phyloP scores from a whole-genome alignment of 1,140 invertebrate species.

The Araneus ventricosus region DNA sequence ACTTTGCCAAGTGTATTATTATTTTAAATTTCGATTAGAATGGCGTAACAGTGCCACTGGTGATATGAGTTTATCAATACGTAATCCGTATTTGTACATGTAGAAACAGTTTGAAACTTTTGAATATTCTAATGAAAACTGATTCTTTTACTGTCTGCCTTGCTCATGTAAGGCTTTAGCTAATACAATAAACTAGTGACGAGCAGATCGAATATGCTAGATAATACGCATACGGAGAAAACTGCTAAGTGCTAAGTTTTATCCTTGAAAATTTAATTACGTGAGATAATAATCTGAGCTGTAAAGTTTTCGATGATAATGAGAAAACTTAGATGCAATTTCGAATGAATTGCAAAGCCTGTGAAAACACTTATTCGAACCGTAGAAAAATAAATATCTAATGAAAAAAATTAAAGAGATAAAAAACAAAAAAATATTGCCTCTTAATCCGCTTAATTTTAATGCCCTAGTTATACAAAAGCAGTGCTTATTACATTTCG shows the following conservation, averaged over 20 bases:
- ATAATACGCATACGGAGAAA: neutral
- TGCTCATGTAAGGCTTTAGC: neutral
- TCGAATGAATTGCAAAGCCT: neutral
- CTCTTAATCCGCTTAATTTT: slow-evolving; percentile 48
- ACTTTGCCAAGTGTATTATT: neutral
- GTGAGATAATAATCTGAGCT: neutral
- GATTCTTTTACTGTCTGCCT: neutral
- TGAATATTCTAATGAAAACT: neutral
- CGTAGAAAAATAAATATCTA: neutral
- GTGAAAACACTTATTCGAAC: neutral
- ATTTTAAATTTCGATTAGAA: neutral
- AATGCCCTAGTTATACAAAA: slow-evolving; percentile 29
- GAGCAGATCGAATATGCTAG: neutral
- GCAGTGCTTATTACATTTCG: slow-evolving; percentile 55
- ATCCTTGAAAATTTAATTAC: slow-evolving; percentile 23
- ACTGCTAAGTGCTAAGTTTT: neutral
- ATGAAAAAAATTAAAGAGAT: neutral
- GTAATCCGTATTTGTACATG: neutral
- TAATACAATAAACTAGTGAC: neutral
- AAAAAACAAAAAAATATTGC: slow-evolving; percentile 2
- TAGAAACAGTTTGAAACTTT: neutral
- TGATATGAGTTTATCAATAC: neutral
- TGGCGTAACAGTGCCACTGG: neutral
- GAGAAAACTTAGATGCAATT: slow-evolving; percentile 10
- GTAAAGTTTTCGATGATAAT: neutral